These are phyloP conservation scores for Zaprionus ghesquierei DNA, from an alignment of 1,140 invertebrate genomes.

Conservation along the genomic window DNA sequence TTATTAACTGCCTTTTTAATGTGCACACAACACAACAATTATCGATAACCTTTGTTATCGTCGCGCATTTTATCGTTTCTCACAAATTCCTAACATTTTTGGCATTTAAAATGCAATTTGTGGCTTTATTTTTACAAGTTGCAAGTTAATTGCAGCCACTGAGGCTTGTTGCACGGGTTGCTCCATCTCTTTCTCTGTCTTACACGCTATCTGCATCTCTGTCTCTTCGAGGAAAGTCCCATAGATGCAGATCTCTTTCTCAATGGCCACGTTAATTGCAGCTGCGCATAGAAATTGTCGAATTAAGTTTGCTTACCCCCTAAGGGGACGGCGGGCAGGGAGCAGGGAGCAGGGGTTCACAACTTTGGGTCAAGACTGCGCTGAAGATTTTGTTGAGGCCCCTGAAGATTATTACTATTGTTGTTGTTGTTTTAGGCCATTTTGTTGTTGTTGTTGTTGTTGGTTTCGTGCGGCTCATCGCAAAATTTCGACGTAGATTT, in stretches of 20 bases:
- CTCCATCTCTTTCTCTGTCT: neutral
- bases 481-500: slow-evolving; percentile 13
- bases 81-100: neutral
- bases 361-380: slow-evolving; percentile 3
- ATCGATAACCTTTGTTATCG: neutral
- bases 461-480: slow-evolving; percentile 14
- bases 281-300: slow-evolving; percentile 46
- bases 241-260: slow-evolving; percentile 50
- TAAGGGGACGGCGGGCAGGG: neutral
- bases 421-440: neutral
- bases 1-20: neutral
- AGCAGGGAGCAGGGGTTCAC: slow-evolving; percentile 8
- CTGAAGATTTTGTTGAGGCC: neutral
- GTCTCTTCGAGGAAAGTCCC: slow-evolving; percentile 34
- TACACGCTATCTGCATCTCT: neutral
- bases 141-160: slow-evolving; percentile 38
- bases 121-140: slow-evolving; percentile 35
- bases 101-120: slow-evolving; percentile 31
- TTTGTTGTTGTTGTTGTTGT: neutral
- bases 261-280: slow-evolving; percentile 51
- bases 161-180: slow-evolving; percentile 27
- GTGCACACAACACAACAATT: neutral
- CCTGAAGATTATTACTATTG: neutral
- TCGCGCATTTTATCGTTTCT: neutral
- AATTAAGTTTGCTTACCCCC: slow-evolving; percentile 37